Conservation (phyloP, 2,888 invertebrate genomes). For the Stenodema calcarata region DNA sequence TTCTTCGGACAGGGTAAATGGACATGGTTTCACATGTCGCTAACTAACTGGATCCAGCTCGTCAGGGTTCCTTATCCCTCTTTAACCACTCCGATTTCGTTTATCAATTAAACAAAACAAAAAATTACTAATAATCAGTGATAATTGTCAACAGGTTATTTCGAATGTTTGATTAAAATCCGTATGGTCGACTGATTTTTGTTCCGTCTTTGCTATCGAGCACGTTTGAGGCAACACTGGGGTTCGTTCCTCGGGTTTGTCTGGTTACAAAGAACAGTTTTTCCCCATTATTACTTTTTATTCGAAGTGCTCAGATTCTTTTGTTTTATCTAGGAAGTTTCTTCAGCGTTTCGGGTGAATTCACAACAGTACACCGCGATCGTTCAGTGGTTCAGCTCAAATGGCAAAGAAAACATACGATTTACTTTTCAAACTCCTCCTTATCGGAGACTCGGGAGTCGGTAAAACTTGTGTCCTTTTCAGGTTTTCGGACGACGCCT, state of each 20-base stretch:
- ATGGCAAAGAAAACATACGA: constrained; percentile 97
- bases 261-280: not conserved
- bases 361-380: not conserved
- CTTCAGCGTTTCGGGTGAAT: not conserved
- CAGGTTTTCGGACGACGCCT: constrained; percentile 93
- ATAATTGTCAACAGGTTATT: too few relatives aligned
- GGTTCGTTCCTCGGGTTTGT: not conserved
- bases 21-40: too few relatives aligned
- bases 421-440: constrained; percentile 86
- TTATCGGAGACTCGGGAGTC: constrained; percentile 93
- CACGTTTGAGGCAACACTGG: not conserved
- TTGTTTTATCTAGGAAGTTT: not conserved
- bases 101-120: too few relatives aligned
- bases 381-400: not conserved
- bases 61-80: too few relatives aligned
- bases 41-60: too few relatives aligned
- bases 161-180: too few relatives aligned
- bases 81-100: too few relatives aligned
- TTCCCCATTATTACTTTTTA: not conserved
- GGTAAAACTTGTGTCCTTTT: constrained; percentile 94
- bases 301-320: not conserved
- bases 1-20: too few relatives aligned
- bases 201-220: too few relatives aligned
- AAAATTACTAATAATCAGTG: too few relatives aligned
- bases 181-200: too few relatives aligned